Evolutionary conservation across 2,888 invertebrate species (phyloP), one percentile per base, ranked within the genome.

Genomic region (Biston stratarius): DNA sequence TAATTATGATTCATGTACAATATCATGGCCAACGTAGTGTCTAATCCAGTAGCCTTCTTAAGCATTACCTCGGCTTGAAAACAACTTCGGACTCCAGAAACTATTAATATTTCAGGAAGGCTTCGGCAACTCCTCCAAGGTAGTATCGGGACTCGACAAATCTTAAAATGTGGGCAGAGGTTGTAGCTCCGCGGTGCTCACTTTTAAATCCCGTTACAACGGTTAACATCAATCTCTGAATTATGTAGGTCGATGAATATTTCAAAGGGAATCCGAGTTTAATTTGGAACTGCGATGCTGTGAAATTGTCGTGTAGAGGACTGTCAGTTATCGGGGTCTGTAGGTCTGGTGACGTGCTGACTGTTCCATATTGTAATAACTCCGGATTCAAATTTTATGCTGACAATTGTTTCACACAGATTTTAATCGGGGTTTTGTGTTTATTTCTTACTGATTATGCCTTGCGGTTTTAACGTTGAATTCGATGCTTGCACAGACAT

Each of bases 171-270:
- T 12, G n/a, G 55, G n/a, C 12, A 24, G 12, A 44, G 42, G 42
- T 44, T 8, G 42, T n/a, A 33, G 9, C 34, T 34, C 45, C 3
- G 42, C 24, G 56, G n/a, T 34, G n/a, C 52, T 59, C 58, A 58
- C 47, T 52, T 59, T 59, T 60, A 62, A 57, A 67, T 69, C 62
- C 62, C 34, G 42, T 62, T 57, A 60, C 59, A 58, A 61, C 64
- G 67, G 64, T 69, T 64, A 67, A 64, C 61, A 67, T 51, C 64
- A 60, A 67, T 71, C 58, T 69, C 48, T 63, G 69, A 71, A 69
- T 71, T 61, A 65, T 66, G 66, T 58, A 59, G 61, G 55, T 55
- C 63, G 58, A 71, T 72, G 69, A 69, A 72, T 72, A 72, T 72
- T 72, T 72, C 64, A 69, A 64, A 61, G 58, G 65, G 57, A 60